These are phyloP conservation scores for Ormyrus pomaceus DNA, from an alignment of 2,888 invertebrate species.

Conservation along the genomic window DNA sequence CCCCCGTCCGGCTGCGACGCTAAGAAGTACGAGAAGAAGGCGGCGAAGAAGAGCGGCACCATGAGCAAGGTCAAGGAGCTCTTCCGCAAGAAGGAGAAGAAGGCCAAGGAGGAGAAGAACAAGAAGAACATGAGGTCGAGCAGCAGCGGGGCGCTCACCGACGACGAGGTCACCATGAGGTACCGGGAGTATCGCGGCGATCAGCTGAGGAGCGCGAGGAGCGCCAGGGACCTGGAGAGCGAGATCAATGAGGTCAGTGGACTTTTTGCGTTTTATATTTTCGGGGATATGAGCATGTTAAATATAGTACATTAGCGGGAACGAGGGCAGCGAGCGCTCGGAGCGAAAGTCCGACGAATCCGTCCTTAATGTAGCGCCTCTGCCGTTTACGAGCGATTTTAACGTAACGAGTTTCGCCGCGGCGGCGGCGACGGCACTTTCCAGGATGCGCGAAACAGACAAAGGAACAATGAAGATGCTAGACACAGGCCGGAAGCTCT, in stretches of 20 bases:
- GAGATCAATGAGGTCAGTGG: constrained; percentile 72
- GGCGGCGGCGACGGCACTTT: not conserved
- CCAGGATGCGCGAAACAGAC: constrained; percentile 50
- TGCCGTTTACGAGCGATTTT: constrained; percentile 28
- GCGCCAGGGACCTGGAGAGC: constrained; percentile 71
- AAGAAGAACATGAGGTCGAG: constrained; percentile 65
- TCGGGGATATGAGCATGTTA: not conserved
- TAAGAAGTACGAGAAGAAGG: constrained; percentile 73
- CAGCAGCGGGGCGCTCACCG: constrained; percentile 70
- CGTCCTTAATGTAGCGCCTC: not conserved
- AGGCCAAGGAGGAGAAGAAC: constrained; percentile 80
- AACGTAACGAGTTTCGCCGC: constrained; percentile 44
- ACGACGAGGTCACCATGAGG: constrained; percentile 73
- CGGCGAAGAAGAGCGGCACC: constrained; percentile 71
- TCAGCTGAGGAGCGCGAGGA: constrained; percentile 71
- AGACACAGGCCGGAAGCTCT: constrained; percentile 36
- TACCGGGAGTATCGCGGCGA: constrained; percentile 73
- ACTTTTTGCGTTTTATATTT: not conserved
- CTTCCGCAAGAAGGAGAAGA: constrained; percentile 85
- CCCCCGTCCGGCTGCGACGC: constrained; percentile 69
- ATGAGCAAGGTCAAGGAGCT: constrained; percentile 83
- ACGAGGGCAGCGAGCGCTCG: not conserved
- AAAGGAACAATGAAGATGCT: constrained; percentile 52
- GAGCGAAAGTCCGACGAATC: constrained; percentile 35
- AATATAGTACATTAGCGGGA: not conserved